Evolutionary conservation across 2,113 vertebrate species (phyloP).

Genomic region (Anarhynchus alexandrinus): DNA sequence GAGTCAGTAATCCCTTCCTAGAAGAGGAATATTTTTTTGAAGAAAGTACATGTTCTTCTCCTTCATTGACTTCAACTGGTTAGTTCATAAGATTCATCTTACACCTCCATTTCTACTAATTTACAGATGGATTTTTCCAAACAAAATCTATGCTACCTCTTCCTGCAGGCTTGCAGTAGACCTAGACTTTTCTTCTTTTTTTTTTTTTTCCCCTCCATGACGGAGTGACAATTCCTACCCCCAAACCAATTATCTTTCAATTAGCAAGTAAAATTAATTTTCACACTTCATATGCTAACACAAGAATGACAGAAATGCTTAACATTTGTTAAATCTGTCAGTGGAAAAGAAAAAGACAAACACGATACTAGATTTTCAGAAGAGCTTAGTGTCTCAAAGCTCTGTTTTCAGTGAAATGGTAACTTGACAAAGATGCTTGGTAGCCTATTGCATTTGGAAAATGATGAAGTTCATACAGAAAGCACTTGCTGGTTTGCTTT

Average conservation of each 20-base stretch:
- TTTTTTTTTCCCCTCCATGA: neutral
- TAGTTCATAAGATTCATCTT: neutral
- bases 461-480: neutral
- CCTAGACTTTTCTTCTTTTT: neutral
- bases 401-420: neutral
- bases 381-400: neutral
- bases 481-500: neutral
- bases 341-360: neutral
- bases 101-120: neutral
- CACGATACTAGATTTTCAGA: neutral
- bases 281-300: slow-evolving; percentile 41
- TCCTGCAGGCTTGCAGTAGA: neutral
- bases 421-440: neutral
- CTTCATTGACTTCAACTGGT: neutral
- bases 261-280: slow-evolving; percentile 67
- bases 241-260: slow-evolving; percentile 48
- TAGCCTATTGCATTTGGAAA: neutral
- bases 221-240: slow-evolving; percentile 21
- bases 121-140: neutral
- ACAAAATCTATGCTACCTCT: neutral
- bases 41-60: neutral
- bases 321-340: slow-evolving; percentile 31
- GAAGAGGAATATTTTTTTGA: neutral
- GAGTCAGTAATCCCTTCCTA: neutral
- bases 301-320: slow-evolving; percentile 21